phyloP scores from a whole-genome alignment of 2,113 vertebrate genomes.

The Meleagris gallopavo region DNA sequence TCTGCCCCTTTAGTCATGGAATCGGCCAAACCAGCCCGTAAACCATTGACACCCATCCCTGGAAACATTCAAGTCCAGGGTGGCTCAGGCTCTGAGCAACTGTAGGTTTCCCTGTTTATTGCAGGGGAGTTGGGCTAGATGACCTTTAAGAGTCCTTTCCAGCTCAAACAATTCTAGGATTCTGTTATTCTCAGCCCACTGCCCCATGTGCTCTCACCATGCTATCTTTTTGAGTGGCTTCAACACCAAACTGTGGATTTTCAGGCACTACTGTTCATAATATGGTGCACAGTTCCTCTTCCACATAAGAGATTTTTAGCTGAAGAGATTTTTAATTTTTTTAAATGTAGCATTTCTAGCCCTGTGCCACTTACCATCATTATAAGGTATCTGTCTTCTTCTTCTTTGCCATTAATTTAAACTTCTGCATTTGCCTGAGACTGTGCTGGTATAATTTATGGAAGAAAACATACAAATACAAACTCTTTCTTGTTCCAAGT shows the following conservation, averaged over 20 bases:
- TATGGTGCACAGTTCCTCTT: neutral
- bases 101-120: too few species aligned
- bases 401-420: neutral
- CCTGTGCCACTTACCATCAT: neutral
- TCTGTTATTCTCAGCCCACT: neutral
- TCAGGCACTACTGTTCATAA: neutral
- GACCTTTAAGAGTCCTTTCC: too few species aligned
- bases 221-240: neutral
- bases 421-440: accelerated
- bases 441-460: neutral
- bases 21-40: too few species aligned
- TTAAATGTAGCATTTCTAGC: neutral
- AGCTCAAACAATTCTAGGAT: too few species aligned
- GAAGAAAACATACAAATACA: neutral
- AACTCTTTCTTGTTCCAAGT: accelerated
- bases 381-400: neutral
- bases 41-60: too few species aligned
- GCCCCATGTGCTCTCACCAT: neutral
- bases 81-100: too few species aligned
- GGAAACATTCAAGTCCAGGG: too few species aligned
- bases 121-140: too few species aligned
- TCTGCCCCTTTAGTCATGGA: too few species aligned
- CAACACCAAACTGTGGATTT: neutral
- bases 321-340: neutral
- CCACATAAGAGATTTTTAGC: neutral